These are phyloP conservation scores for Lithobates pipiens DNA, from an alignment of 2,797 vertebrate species.

Conservation along the genomic window DNA sequence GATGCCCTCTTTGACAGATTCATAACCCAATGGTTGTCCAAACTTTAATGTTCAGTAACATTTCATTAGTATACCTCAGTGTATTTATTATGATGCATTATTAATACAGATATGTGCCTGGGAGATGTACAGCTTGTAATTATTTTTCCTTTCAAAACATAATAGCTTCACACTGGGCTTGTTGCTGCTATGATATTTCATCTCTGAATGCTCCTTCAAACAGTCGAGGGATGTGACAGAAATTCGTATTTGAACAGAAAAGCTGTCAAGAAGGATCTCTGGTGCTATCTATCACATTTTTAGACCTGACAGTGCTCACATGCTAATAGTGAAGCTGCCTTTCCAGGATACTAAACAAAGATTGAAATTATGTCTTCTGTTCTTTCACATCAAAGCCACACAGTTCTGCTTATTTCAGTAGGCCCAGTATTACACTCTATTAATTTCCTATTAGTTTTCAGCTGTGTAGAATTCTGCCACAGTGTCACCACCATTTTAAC, in stretches of 20 bases:
- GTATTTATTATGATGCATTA: slow-evolving; percentile 76
- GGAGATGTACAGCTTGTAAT: slow-evolving; percentile 76
- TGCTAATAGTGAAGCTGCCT: slow-evolving; percentile 71
- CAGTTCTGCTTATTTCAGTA: slow-evolving; percentile 69
- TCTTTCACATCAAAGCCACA: slow-evolving; percentile 73
- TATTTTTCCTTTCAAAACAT: slow-evolving; percentile 78
- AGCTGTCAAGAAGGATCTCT: slow-evolving; percentile 74
- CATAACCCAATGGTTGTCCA: slow-evolving; percentile 64
- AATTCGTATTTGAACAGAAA: slow-evolving; percentile 85
- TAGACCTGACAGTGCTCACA: slow-evolving; percentile 76
- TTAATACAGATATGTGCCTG: slow-evolving; percentile 76
- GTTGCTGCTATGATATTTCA: slow-evolving; percentile 77
- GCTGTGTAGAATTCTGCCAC: slow-evolving; percentile 69
- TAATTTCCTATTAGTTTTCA: slow-evolving; percentile 79
- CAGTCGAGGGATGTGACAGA: slow-evolving; percentile 75
- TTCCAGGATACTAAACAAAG: slow-evolving; percentile 78
- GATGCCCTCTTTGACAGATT: slow-evolving; percentile 68
- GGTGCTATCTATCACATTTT: slow-evolving; percentile 78
- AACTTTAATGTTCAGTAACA: slow-evolving; percentile 72
- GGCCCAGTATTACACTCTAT: slow-evolving; percentile 75
- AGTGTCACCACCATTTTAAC: slow-evolving; percentile 72
- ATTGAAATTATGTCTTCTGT: slow-evolving; percentile 78
- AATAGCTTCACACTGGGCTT: slow-evolving; percentile 73
- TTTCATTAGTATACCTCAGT: slow-evolving; percentile 73
- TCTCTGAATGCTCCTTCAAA: slow-evolving; percentile 75